Percentiles rank a stretch among this genome's conserved stretches.
phyloP scores from a whole-genome alignment of 2,888 invertebrate genomes.

The Deilephila porcellus region DNA sequence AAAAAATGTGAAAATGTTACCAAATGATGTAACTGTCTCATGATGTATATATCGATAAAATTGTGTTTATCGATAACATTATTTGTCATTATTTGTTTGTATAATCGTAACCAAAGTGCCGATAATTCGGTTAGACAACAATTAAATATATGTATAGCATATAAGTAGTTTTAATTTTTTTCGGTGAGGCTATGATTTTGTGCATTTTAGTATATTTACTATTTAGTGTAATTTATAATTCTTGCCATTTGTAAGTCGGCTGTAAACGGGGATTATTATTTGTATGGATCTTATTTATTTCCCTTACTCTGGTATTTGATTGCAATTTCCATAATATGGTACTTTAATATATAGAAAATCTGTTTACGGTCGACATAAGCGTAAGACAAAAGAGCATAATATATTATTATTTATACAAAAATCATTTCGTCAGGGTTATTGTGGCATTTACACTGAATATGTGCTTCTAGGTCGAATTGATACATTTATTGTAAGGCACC shows the following conservation, averaged over 20 bases:
- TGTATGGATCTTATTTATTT: neutral
- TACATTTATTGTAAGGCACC: neutral
- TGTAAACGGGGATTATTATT: neutral
- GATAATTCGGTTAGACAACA: neutral
- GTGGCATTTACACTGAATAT: conserved; percentile 1
- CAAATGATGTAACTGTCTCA: neutral
- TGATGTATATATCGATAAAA: neutral
- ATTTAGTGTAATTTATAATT: neutral
- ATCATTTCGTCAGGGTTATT: conserved; percentile 9
- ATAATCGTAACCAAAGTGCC: neutral
- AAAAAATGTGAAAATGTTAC: neutral
- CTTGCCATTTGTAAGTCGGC: conserved; percentile 5
- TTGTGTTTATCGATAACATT: neutral
- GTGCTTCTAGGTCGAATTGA: neutral
- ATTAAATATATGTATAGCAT: neutral
- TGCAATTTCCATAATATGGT: neutral
- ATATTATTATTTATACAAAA: conserved; percentile 18
- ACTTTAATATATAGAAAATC: neutral
- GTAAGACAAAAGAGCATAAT: conserved; percentile 16
- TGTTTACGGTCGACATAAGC: conserved; percentile 14
- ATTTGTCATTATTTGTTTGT: neutral
- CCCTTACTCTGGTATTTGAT: no score
- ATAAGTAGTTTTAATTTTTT: neutral
- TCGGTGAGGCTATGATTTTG: neutral
- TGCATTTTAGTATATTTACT: neutral